phyloP scores from a whole-genome alignment of 2,113 vertebrate species.

The Damaliscus lunatus region DNA sequence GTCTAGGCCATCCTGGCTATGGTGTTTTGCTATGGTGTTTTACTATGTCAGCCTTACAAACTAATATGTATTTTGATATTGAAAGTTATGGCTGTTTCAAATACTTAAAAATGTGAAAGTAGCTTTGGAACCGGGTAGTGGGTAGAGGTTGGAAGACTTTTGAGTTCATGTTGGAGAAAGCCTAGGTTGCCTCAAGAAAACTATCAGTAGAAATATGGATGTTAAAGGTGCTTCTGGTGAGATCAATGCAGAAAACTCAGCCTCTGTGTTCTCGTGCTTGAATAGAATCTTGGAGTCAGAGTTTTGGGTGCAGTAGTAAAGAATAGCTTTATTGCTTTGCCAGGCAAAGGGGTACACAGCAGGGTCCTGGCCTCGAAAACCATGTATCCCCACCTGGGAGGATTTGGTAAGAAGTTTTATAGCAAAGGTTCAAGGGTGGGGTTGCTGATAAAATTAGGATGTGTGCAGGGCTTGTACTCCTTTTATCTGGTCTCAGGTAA shows the following conservation, averaged over 20 bases:
- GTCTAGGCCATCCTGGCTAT: background rate
- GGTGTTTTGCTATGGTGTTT: background rate
- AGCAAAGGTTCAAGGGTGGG: background rate
- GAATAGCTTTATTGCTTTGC: background rate
- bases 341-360: background rate
- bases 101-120: background rate
- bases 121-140: background rate
- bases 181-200: background rate
- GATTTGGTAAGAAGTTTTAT: background rate
- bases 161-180: background rate
- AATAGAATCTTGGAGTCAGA: background rate
- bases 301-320: background rate
- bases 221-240: background rate
- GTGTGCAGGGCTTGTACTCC: background rate
- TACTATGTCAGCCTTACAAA: background rate
- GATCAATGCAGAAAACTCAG: background rate
- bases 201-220: background rate
- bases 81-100: background rate
- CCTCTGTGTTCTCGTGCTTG: background rate
- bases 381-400: background rate
- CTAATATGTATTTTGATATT: background rate
- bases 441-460: background rate
- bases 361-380: background rate
- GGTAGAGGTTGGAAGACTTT: background rate
- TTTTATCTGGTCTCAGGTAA: background rate